Evolutionary conservation across 2,797 vertebrate species (phyloP).

Genomic region (Parauchenoglanis ngamensis): DNA sequence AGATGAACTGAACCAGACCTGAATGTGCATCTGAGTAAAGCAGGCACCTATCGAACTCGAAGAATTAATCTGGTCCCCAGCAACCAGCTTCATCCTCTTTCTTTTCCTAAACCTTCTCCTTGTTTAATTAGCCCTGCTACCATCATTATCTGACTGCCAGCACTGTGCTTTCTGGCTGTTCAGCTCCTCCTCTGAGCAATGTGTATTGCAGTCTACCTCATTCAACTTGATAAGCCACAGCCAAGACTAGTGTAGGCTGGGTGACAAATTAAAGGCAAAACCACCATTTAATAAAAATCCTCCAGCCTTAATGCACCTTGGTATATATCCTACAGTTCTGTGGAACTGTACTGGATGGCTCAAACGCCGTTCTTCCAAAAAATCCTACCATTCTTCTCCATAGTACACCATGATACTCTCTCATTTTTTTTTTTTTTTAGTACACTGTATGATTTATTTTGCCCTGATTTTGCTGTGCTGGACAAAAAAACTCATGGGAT

Average conservation of each 20-base stretch:
- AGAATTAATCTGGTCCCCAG: conserved; percentile 26
- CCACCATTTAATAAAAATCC: not conserved
- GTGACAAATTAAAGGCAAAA: not conserved
- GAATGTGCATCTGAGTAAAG: conserved; percentile 6
- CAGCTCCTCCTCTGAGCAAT: conserved; percentile 28
- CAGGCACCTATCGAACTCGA: conserved; percentile 7
- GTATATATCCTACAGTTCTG: no score
- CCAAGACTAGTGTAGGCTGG: not conserved
- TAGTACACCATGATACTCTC: no score
- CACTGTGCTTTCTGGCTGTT: conserved; percentile 14
- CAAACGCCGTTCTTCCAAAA: not conserved
- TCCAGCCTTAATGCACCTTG: not conserved
- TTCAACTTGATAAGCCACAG: conserved; percentile 26
- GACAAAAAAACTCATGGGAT: not conserved
- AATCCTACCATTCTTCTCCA: no score
- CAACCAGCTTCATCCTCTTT: conserved; percentile 9
- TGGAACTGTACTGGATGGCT: not conserved
- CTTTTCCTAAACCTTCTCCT: conserved; percentile 35
- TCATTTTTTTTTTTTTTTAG: not conserved
- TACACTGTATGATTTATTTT: not conserved
- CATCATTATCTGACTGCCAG: conserved; percentile 39
- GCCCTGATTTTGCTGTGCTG: not conserved
- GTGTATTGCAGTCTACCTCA: not conserved
- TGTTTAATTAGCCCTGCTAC: conserved; percentile 51
- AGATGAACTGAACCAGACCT: not conserved